Conservation (phyloP, 2,113 vertebrate species). For the Macroglossus sobrinus region DNA sequence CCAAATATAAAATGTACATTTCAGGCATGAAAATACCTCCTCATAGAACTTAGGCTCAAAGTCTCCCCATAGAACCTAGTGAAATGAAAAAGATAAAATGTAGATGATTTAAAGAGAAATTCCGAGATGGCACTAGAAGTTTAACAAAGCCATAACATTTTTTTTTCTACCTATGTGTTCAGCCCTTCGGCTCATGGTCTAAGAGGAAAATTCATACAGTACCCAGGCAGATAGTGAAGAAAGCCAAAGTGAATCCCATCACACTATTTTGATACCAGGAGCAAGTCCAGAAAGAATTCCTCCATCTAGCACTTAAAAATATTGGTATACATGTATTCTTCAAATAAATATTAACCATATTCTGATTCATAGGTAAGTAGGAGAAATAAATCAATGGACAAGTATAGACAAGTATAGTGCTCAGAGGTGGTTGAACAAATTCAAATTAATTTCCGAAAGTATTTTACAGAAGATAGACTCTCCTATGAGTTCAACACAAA, state of each 20-base stretch:
- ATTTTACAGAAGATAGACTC: slow-evolving; percentile 9
- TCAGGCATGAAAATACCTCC: background rate
- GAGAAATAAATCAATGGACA: background rate
- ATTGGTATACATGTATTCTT: background rate
- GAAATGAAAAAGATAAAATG: background rate
- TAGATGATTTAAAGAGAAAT: background rate
- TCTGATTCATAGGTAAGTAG: background rate
- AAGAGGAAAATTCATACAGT: slow-evolving; percentile 8
- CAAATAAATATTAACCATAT: background rate
- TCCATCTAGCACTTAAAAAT: background rate
- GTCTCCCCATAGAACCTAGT: background rate
- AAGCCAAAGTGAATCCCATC: background rate
- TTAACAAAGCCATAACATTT: background rate
- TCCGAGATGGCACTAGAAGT: background rate
- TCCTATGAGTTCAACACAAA: background rate
- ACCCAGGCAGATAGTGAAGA: background rate
- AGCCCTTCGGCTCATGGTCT: background rate
- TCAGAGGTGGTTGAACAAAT: background rate
- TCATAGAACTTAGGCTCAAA: background rate
- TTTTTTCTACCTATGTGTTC: background rate
- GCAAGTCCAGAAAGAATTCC: background rate
- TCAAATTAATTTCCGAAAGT: background rate
- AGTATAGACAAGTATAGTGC: background rate
- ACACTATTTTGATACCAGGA: background rate
- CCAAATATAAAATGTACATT: background rate